Base-by-base conservation (phyloP, 2,113 vertebrate species). In the Upupa epops region DNA sequence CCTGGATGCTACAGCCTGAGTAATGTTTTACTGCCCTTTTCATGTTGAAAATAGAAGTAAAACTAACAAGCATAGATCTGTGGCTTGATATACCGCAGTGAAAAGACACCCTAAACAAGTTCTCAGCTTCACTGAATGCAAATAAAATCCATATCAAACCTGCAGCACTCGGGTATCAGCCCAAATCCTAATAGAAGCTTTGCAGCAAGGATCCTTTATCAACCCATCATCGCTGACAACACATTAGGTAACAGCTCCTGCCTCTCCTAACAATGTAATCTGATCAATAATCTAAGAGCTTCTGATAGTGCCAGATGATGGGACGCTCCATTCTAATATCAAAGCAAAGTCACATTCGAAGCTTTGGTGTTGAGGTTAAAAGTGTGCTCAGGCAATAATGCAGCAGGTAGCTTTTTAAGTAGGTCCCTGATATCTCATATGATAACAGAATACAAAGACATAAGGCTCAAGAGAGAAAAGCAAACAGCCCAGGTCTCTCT, bases 21-120 rank as follows among this genome's bases (percentile, higher is more conserved):
- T 72, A 90, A 82, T 14, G 34, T 51, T 79, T 90, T 82, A 88
- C 32, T 34, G 74, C 68, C 51, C 80, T 86, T 80, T 78, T 58
- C 84, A 84, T 48, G 61, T 32, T 40, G 65, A 93, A 93, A 94
- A 89, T 40, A 81, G 85, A 95, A 95, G 90, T 83, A 91, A 87
- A 96, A 89, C 55, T 76, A 92, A 87, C 77, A 88, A 83, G 83
- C 81, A 86, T 74, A 93, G 88, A 92, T 63, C 55, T 13, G 4
- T 8, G 63, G 77, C 51, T 54, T 51, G 90, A 86, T 73, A 81
- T 0, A 29, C 17, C 10, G 46, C 4, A 29, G 45, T 86, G 88
- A 64, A 69, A 61, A 72, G 54, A 37, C 45, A 88, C 86, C 4
- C 7, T 37, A 85, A 66, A 14, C 37, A 55, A 92, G 74, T 84